phyloP scores from a whole-genome alignment of 2,113 vertebrate species.

The Ploceus nigricollis region DNA sequence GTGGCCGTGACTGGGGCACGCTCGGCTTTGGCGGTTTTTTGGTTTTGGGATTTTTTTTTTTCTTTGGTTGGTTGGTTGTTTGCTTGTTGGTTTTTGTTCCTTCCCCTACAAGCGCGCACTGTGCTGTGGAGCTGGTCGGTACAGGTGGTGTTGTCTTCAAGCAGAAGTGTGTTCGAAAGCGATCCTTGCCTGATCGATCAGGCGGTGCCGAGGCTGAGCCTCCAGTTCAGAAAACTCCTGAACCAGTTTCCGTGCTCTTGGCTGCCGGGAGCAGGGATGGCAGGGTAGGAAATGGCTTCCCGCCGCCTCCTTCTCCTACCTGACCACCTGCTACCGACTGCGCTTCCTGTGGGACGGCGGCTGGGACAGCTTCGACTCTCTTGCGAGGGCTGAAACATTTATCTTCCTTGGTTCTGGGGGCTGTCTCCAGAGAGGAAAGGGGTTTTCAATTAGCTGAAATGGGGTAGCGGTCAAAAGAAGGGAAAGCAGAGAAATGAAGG shows the following conservation, averaged over 20 bases:
- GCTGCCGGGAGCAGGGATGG: not conserved
- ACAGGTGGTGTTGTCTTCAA: not conserved
- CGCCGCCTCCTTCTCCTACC: not conserved
- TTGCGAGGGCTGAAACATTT: rapidly evolving
- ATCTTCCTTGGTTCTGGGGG: rapidly evolving
- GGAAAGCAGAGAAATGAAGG: not conserved
- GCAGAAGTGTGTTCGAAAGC: rapidly evolving
- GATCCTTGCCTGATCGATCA: rapidly evolving
- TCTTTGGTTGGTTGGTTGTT: not conserved
- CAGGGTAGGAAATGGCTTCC: not conserved
- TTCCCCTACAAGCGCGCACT: rapidly evolving
- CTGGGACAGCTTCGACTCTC: rapidly evolving
- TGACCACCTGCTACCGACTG: rapidly evolving
- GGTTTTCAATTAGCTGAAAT: not conserved
- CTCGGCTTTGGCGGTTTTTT: not conserved
- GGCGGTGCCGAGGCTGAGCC: not conserved
- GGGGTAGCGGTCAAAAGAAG: not conserved
- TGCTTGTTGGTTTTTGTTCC: not conserved
- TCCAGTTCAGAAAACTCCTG: rapidly evolving
- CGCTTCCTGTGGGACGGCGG: rapidly evolving
- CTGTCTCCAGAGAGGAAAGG: not conserved
- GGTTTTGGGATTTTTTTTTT: not conserved
- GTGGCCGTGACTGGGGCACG: rapidly evolving
- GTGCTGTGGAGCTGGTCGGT: not conserved
- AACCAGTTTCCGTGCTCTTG: rapidly evolving